Percentiles rank a stretch among this genome's conserved stretches.
These are phyloP conservation scores for Stercorarius parasiticus DNA, from an alignment of 2,113 vertebrate species.

Conservation along the genomic window DNA sequence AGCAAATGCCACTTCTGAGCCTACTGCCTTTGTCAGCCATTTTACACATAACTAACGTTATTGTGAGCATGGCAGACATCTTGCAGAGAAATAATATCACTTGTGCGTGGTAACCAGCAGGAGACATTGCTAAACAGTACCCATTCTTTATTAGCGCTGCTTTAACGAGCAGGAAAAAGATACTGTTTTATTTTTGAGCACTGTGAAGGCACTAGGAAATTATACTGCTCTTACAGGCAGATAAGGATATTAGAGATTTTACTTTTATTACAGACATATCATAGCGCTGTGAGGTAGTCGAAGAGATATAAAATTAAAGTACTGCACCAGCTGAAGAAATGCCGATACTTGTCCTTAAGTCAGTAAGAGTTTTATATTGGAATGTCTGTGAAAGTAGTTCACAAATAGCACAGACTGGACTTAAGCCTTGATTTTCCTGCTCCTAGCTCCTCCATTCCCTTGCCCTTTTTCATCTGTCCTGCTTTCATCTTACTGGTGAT, in stretches of 20 bases:
- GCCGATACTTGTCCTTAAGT: neutral
- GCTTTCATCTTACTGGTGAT: neutral
- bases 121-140: neutral
- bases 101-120: neutral
- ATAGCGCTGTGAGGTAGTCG: neutral
- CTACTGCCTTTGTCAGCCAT: neutral
- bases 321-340: neutral
- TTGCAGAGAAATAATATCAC: slow-evolving; percentile 28
- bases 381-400: neutral
- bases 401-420: neutral
- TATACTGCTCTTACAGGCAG: neutral
- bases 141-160: neutral
- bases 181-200: neutral
- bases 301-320: neutral
- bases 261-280: neutral
- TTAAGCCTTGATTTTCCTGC: neutral
- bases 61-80: neutral
- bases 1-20: neutral
- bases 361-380: neutral
- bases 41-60: neutral
- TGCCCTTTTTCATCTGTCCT: neutral
- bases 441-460: neutral
- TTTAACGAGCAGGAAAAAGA: neutral
- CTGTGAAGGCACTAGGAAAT: neutral
- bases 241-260: neutral